Base-by-base conservation (phyloP, 1,140 invertebrate species). In the Papilio polytes region DNA sequence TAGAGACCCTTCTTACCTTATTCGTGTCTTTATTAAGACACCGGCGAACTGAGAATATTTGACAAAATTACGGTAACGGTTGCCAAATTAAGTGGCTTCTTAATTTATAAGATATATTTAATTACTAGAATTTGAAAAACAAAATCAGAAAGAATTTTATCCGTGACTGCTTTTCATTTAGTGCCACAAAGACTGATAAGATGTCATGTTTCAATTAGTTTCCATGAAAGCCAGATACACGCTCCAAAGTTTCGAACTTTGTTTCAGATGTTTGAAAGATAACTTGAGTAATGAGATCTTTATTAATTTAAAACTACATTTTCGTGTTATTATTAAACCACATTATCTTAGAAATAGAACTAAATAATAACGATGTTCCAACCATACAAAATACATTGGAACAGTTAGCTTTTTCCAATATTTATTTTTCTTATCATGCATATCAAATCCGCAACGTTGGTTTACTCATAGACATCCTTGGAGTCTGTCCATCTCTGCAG, bases 121-220 rank as follows among this genome's bases (percentile, higher is more conserved):
- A 13, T 13, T 48, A 48, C 13, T 48, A 13, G 46, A 12, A 48
- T 48, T n/a, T 48, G 15, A 48, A 13, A 48, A 13, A 12, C 46
- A 48, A 48, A 48, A 15, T 18, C 18, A 51, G 36, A 6, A 15
- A 18, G 6, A 18, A 6, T 53, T 56, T n/a, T 9, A 56, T 3
- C 18, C 18, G 7, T 56, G 53, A 56, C n/a, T 20, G 53, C 53
- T 56, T 56, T 78, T 72, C 70, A 72, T 41, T 72, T 53, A 31
- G 56, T 78, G 31, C 20, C 18, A 18, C 77, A 63, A 78, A 63
- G n/a, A 59, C 53, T 63, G 59, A 66, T 46, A 56, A 63, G 56
- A 63, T 78, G 36, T 22, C 53, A 63, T 63, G 59, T 63, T 63
- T 26, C 59, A 63, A 63, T 63, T 63, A 26, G 59, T 63, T 63